Evolutionary conservation across 2,113 vertebrate species (phyloP), one percentile per base, ranked within the genome.

Genomic region (Crotalus horridus): DNA sequence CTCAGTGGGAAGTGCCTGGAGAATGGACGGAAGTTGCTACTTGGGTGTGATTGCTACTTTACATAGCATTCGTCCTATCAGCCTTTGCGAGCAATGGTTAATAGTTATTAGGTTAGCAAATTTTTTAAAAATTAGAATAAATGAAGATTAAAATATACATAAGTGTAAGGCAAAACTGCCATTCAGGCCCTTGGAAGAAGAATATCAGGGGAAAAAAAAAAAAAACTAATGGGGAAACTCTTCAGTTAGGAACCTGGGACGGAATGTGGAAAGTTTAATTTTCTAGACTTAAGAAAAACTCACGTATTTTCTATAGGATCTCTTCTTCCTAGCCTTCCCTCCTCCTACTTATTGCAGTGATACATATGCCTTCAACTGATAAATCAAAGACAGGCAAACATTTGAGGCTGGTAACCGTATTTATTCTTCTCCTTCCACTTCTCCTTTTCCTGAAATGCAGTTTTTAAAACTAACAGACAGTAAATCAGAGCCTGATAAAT

Each of bases 131-230:
- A 43, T 33, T 43, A 43, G 33, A 81, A 81, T 43, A 81, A 43
- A 43, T 81, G n/a, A 81, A 81, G 13, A 61, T 39, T 39, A 39
- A 74, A 81, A 39, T 43, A 3, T 6, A 81, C 6, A 21, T 1
- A 64, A 1, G 17, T 74, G n/a, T 39, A 33, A 39, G 17, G 15
- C 69, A 39, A 39, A 39, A 39, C 33, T 81, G 33, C 17, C 74
- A 81, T 81, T 81, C 33, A 43, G 74, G 7, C 1, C 9, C 33
- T 81, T 81, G 17, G 74, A 81, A 20, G 74, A 81, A 81, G 33
- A 39, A 21, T 9, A 81, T 39, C 17, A 21, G 74, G 29, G 12
- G 0, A 3, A 0, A 3, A 0, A 3, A 0, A 3, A 39, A 39
- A 29, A 43, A 8, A 39, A 81, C 6, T 43, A 39, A 39, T 9